These are phyloP conservation scores for Oreortyx pictus DNA, from an alignment of 2,797 vertebrate species.

Conservation along the genomic window DNA sequence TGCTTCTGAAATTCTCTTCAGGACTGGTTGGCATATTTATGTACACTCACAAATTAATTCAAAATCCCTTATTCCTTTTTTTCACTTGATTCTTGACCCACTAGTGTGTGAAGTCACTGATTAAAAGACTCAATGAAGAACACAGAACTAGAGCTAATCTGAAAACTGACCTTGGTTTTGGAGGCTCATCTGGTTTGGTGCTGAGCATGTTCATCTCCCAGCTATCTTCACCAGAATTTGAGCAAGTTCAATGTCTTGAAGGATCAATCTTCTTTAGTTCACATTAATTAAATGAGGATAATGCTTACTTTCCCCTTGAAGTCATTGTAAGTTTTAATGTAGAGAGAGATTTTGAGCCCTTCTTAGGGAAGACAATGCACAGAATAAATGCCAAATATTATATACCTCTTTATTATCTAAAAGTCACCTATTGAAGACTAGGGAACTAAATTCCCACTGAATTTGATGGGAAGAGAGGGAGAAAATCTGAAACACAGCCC, in stretches of 20 bases:
- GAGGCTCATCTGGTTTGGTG: neutral
- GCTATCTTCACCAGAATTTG: neutral
- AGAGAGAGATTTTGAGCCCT: conserved; percentile 30
- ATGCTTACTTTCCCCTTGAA: conserved; percentile 24
- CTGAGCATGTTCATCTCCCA: neutral
- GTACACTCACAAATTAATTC: neutral
- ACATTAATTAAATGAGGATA: conserved; percentile 36
- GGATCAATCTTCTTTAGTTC: neutral
- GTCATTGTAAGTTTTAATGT: conserved; percentile 8
- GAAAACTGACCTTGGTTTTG: neutral
- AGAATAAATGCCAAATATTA: conserved; percentile 26
- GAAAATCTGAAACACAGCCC: neutral
- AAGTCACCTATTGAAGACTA: conserved; percentile 22
- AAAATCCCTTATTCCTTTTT: neutral
- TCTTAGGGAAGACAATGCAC: neutral
- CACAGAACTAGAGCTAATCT: neutral
- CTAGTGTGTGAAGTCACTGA: neutral
- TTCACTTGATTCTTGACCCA: neutral
- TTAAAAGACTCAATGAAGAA: neutral
- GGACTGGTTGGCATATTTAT: neutral
- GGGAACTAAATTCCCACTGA: conserved; percentile 24
- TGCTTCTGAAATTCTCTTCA: neutral
- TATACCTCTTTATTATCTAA: conserved; percentile 17
- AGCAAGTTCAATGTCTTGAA: neutral
- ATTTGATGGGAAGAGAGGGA: neutral